These are phyloP conservation scores for Heliopora coerulea DNA, from an alignment of 92 coral and sea anemone genomes.

Conservation along the genomic window DNA sequence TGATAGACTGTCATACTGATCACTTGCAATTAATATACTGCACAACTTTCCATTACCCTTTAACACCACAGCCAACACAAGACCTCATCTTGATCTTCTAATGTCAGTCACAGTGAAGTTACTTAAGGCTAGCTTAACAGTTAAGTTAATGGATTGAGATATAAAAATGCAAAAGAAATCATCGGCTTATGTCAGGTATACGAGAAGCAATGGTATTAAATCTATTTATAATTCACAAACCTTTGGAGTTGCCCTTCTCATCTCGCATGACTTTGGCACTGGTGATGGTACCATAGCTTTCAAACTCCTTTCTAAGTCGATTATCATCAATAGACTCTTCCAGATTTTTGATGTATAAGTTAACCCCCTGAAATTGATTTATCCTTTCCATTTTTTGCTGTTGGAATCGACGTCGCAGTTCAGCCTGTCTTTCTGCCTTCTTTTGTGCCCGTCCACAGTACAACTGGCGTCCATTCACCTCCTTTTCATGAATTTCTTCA, in stretches of 20 bases:
- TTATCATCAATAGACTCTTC: slow-evolving; percentile 94
- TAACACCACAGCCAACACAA: too few relatives aligned
- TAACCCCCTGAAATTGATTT: slow-evolving; percentile 94
- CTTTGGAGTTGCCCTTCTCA: slow-evolving; percentile 90
- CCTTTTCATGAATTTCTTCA: slow-evolving; percentile 66
- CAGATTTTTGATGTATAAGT: slow-evolving; percentile 90
- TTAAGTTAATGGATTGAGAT: too few relatives aligned
- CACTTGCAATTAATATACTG: too few relatives aligned
- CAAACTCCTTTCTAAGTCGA: slow-evolving; percentile 85
- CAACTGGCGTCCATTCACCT: slow-evolving; percentile 67
- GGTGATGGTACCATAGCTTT: slow-evolving; percentile 89
- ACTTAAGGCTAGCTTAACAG: too few relatives aligned
- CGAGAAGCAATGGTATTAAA: too few relatives aligned
- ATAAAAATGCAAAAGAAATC: too few relatives aligned
- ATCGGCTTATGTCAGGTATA: too few relatives aligned
- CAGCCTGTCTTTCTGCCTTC: slow-evolving; percentile 86
- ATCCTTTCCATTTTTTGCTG: slow-evolving; percentile 84
- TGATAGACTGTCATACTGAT: too few relatives aligned
- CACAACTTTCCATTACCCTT: too few relatives aligned
- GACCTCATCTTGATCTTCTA: too few relatives aligned
- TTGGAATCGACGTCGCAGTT: slow-evolving; percentile 82
- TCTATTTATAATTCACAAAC: slow-evolving; percentile 48
- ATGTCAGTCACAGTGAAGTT: too few relatives aligned
- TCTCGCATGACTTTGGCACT: slow-evolving; percentile 98
- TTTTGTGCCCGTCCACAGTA: slow-evolving; percentile 93